Evolutionary conservation across 1,140 invertebrate genomes (phyloP), one percentile per base, ranked within the genome.

Genomic region (Xylocopa sonorina): DNA sequence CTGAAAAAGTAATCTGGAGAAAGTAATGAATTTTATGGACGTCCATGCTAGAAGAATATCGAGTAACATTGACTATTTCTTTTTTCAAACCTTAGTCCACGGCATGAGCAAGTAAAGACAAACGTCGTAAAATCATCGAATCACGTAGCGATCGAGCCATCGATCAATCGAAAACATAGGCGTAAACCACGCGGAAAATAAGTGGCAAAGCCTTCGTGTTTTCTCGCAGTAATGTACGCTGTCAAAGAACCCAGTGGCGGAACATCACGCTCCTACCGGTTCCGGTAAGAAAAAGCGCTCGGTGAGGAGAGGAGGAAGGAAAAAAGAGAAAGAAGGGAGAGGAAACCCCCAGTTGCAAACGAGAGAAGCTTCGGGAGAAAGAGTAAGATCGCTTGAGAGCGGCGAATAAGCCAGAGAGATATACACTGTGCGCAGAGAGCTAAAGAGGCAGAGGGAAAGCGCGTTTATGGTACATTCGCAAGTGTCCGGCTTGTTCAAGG

Each of bases 401-500:
- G 3, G 10, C 43, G 60, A 21, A 68, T 27, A 75, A n/a, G 21
- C 10, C 38, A 38, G 29, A 43, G n/a, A 34, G 64, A 53, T 32
- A 68, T n/a, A 32, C 21, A n/a, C 16, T 41, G 6, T 24, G 34
- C 18, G 46, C 10, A 50, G 27, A 58, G 41, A 27, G 50, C 55
- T 38, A 53, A 27, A 53, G 55, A 41, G 32, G 21, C 21, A 32
- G 43, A 84, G 64, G 62, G 81, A 80, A 72, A 83, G 83, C 77
- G 57, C 43, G 24, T n/a, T n/a, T n/a, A n/a, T 24, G 46, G 38
- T 50, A 78, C 74, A 38, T 71, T 83, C 46, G 64, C 60, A 24
- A 58, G 66, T 79, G 80, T 86, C 69, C 79, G 77, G 82, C 80
- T 85, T 76, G 72, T 80, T 86, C 85, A 86, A 86, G 85, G 85